Conservation (phyloP, 1,140 invertebrate genomes). For the Apis cerana region DNA sequence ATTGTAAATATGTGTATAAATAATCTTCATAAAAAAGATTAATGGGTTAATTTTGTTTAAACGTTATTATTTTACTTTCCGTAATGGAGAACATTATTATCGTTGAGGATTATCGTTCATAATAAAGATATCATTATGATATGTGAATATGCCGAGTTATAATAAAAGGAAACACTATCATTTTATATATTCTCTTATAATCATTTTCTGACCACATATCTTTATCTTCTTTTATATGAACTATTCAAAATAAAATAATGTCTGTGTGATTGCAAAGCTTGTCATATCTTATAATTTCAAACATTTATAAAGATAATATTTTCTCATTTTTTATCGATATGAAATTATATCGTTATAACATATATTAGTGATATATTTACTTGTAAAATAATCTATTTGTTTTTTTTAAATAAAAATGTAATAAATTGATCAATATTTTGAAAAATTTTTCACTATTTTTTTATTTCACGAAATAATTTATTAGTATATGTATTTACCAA, state of each 20-base stretch:
- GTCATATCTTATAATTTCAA: background rate
- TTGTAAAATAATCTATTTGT: background rate
- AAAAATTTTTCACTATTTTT: too few relatives aligned
- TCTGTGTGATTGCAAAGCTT: background rate
- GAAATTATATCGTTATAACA: background rate
- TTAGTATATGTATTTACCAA: too few relatives aligned
- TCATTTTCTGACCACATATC: background rate
- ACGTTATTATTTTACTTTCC: background rate
- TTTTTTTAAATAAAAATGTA: too few relatives aligned
- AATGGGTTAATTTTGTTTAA: background rate
- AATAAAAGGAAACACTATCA: background rate
- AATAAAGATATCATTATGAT: conserved; percentile 1
- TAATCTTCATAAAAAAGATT: background rate
- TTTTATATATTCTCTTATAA: background rate
- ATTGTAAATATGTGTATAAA: background rate
- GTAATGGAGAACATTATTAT: background rate
- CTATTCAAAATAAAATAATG: background rate
- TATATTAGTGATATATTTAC: background rate
- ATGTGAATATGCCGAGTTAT: background rate
- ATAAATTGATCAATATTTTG: background rate
- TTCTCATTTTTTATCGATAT: background rate
- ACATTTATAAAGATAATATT: background rate
- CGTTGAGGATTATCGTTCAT: background rate
- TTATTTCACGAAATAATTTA: background rate
- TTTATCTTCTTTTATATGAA: background rate